Conservation (phyloP, 2,113 vertebrate species). For the Lontra canadensis region DNA sequence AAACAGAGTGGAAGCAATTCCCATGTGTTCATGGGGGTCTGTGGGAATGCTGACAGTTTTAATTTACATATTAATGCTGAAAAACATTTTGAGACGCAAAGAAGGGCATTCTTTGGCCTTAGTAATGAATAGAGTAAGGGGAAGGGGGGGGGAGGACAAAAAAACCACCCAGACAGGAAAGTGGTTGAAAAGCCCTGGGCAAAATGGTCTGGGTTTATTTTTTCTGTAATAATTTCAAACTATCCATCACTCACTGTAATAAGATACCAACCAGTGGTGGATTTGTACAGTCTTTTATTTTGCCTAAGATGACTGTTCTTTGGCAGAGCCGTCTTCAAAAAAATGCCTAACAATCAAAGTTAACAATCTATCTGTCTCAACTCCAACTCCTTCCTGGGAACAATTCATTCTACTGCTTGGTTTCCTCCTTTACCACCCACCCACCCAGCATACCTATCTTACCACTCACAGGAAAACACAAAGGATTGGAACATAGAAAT, state of each 20-base stretch:
- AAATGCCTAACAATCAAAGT: background rate
- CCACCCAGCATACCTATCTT: conserved; percentile 4
- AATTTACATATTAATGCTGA: conserved; percentile 77
- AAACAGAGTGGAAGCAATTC: conserved; percentile 59
- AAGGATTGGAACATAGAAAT: background rate
- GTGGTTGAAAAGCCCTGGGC: conserved; percentile 35
- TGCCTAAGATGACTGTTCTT: conserved; percentile 38
- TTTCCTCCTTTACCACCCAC: background rate
- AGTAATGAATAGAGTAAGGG: conserved; percentile 67
- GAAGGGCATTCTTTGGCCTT: conserved; percentile 65
- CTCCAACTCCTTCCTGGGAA: conserved; percentile 13
- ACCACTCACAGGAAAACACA: background rate
- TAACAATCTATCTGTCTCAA: background rate
- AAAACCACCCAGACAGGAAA: background rate
- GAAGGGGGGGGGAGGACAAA: background rate
- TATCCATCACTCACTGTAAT: conserved; percentile 63
- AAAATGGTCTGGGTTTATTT: conserved; percentile 63
- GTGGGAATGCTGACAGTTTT: conserved; percentile 62
- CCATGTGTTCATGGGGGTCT: conserved; percentile 51
- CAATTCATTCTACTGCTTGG: background rate
- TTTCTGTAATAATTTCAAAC: conserved; percentile 77
- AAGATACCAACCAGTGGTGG: conserved; percentile 61
- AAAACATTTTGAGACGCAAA: conserved; percentile 60
- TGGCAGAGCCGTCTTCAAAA: background rate
- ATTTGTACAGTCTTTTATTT: conserved; percentile 71